phyloP scores from a whole-genome alignment of 2,888 invertebrate species.

The Polydrusus cervinus region DNA sequence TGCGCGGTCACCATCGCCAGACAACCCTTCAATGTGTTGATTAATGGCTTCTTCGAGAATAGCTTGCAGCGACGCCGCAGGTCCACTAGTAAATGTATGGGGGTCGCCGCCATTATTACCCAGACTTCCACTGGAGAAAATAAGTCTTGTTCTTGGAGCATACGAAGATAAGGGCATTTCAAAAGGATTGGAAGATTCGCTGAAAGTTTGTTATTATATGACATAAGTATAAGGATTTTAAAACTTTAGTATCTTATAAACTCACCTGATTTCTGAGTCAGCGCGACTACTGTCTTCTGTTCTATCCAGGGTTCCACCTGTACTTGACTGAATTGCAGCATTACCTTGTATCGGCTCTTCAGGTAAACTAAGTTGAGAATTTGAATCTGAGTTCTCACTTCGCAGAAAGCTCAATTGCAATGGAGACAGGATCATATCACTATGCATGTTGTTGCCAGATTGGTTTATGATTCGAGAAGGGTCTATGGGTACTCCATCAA shows the following conservation, averaged over 20 bases:
- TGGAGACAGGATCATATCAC: conserved; percentile 57
- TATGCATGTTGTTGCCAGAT: conserved; percentile 54
- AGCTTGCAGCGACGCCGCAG: conserved; percentile 54
- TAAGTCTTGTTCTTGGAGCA: conserved; percentile 23
- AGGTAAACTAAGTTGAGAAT: conserved; percentile 55
- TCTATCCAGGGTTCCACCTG: conserved; percentile 52
- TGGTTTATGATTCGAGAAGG: conserved; percentile 54
- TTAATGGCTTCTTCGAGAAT: conserved; percentile 59
- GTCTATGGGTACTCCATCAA: conserved; percentile 64
- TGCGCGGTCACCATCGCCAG: conserved; percentile 28
- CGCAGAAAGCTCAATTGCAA: conserved; percentile 56
- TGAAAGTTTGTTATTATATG: conserved; percentile 17
- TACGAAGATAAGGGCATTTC: conserved; percentile 47
- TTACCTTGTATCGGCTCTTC: conserved; percentile 56
- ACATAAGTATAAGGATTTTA: too few species aligned
- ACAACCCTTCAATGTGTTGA: conserved; percentile 44
- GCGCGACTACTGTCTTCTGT: conserved; percentile 58
- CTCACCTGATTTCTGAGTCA: conserved; percentile 58
- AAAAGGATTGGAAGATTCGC: conserved; percentile 58
- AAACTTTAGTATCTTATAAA: conserved; percentile 2
- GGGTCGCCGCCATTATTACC: conserved; percentile 20
- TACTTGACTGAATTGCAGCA: conserved; percentile 58
- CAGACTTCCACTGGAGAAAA: conserved; percentile 47
- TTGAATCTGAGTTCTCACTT: conserved; percentile 52
- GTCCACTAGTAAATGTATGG: conserved; percentile 15